Base-by-base conservation (phyloP, 2,113 vertebrate species). In the Cyanoderma ruficeps region DNA sequence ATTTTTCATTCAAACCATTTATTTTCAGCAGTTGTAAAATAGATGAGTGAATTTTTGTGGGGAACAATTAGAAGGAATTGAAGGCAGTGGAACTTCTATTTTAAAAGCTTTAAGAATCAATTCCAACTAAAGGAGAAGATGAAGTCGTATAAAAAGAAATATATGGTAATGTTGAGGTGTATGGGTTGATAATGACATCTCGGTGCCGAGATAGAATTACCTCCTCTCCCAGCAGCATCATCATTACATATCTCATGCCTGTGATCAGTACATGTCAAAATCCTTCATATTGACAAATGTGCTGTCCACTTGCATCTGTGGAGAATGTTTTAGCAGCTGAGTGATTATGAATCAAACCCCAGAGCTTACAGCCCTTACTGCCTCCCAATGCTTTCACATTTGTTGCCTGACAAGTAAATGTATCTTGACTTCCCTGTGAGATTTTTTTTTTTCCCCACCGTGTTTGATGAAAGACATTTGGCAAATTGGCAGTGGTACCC, bases 211-310 rank as follows among this genome's bases (percentile, higher is more conserved):
- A 97, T 95, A 97, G 96, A 97, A 98, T 97, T 98, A 98, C 97
- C 97, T 98, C 97, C 97, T 98, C 97, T 98, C 98, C 97, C 97
- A 98, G 98, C 98, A 98, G 98, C 98, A 98, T 97, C 99, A 98
- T 99, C 99, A 99, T 99, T 99, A 99, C 98, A 98, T 98, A 98
- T 99, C 99, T 99, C 98, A 98, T 98, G 98, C 98, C 98, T 98
- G 98, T 99, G 99, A 99, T 99, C 99, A 99, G 99, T 99, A 98
- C 80, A 97, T 97, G 99, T 99, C 99, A 99, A 97, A 99, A 99
- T 99, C 99, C 98, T 99, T 99, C 99, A 99, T 99, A 98, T 98
- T 99, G 99, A 99, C 99, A 98, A 99, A 99, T 99, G 99, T 99
- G 99, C 99, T 99, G 99, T 99, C 99, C 98, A 97, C 98, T 99